Evolutionary conservation across 2,113 vertebrate genomes (phyloP), one percentile per base, ranked within the genome.

Genomic region (Microcebus lehilahytsara): DNA sequence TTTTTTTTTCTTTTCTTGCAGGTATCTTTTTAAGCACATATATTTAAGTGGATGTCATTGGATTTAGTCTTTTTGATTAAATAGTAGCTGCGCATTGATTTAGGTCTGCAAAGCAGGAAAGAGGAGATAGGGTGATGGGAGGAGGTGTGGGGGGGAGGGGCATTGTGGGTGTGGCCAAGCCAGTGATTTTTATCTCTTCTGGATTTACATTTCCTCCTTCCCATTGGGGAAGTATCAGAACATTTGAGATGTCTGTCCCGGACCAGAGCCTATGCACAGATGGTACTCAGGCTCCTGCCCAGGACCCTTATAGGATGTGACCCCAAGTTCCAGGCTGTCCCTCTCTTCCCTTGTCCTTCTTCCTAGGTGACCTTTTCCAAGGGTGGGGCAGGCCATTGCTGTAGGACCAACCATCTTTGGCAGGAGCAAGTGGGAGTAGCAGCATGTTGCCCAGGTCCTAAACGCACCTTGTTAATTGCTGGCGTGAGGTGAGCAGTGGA

Each of bases 391-490:
- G 49, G 46, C 62, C 87, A 46, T 30, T 46, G n/a, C 17, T 23
- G 12, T 64, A 42, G 71, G 37, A 6, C 46, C 53, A 3, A 13
- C 17, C 23, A 10, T 30, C 22, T 42, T 30, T 27, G 17, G 58
- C 17, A 8, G 32, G 9, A 46, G 72, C 11, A 14, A 19, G 53
- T 22, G 62, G 34, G 32, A 64, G 56, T 23, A 9, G 40, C n/a
- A 19, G 32, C 11, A n/a, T 51, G 53, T n/a, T 40, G n/a, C n/a
- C 5, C 1, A 10, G 8, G 5, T n/a, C 40, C 6, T 13, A 3
- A 14, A 30, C 9, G 9, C 53, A 17, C 6, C 3, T 8, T 16
- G n/a, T 37, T 49, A 85, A 51, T 1, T 79, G 56, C 10, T 46
- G 14, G 46, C 30, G 20, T 27, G 37, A 86, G 66, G 66, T 46